Percentiles rank a stretch among this genome's conserved stretches.
These are phyloP conservation scores for Bilobella aurantiaca DNA, from an alignment of 1,140 invertebrate genomes.

Conservation along the genomic window DNA sequence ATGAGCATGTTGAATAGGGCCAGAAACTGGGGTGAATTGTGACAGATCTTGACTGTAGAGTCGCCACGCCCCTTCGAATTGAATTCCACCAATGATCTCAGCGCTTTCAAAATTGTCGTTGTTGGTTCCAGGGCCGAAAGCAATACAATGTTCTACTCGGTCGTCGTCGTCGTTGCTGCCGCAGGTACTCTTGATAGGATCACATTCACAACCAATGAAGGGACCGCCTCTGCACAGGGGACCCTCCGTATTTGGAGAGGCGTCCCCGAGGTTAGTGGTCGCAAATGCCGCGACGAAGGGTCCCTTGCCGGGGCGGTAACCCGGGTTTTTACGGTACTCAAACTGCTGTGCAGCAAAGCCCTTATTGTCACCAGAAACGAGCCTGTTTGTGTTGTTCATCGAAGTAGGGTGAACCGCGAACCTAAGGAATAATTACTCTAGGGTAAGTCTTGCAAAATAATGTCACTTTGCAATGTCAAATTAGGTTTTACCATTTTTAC, in stretches of 20 bases:
- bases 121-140: constrained; percentile 73
- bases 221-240: constrained; percentile 59
- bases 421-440: too few relatives aligned
- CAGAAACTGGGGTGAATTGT: constrained; percentile 49
- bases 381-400: constrained; percentile 87
- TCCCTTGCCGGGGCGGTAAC: constrained; percentile 60
- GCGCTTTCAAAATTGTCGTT: constrained; percentile 86
- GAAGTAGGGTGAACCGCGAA: too few relatives aligned
- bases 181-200: constrained; percentile 62
- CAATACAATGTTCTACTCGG: constrained; percentile 72
- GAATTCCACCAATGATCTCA: constrained; percentile 67
- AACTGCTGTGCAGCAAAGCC: constrained; percentile 77
- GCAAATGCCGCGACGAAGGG: constrained; percentile 80
- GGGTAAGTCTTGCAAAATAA: too few relatives aligned
- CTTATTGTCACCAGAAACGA: constrained; percentile 85
- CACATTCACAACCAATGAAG: constrained; percentile 58
- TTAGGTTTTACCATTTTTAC: too few relatives aligned
- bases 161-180: constrained; percentile 49
- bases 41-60: constrained; percentile 45
- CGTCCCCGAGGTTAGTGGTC: constrained; percentile 80
- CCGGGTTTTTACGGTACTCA: constrained; percentile 64
- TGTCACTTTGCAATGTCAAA: too few relatives aligned
- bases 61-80: constrained; percentile 63
- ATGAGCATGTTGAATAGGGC: constrained; percentile 61
- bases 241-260: constrained; percentile 77